Conservation (phyloP, 1,140 invertebrate species). For the Drosophila equinoxialis region DNA sequence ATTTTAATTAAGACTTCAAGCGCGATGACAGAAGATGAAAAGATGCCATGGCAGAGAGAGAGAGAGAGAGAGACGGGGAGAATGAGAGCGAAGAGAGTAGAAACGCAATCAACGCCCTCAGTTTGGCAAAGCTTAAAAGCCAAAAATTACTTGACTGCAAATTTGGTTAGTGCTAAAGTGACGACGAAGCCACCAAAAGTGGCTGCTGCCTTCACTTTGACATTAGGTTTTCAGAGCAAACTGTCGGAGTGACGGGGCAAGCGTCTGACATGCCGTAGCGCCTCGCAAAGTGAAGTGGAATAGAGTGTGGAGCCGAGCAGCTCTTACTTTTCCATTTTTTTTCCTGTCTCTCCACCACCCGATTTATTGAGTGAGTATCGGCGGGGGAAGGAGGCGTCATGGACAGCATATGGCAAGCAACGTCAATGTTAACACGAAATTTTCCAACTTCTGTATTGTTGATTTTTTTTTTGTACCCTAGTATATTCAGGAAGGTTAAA, state of each 20-base stretch:
- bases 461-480: conserved; percentile 8
- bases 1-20: conserved; percentile 43
- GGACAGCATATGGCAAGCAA: conserved; percentile 7
- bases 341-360: neutral
- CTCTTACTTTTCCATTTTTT: neutral
- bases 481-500: neutral
- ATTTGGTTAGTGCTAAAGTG: conserved; percentile 55
- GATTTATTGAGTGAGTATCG: conserved; percentile 28
- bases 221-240: conserved; percentile 1
- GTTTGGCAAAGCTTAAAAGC: conserved; percentile 16
- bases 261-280: neutral
- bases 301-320: no score
- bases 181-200: conserved; percentile 5
- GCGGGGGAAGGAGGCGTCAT: neutral
- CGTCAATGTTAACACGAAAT: neutral
- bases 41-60: neutral
- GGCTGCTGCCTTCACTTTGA: conserved; percentile 23
- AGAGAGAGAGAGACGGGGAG: no score
- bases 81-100: neutral
- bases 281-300: neutral
- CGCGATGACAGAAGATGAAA: conserved; percentile 16
- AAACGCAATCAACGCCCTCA: conserved; percentile 19
- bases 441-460: neutral
- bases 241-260: neutral
- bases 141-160: conserved; percentile 41